Conservation (phyloP, 2,888 invertebrate genomes). For the Lepetodrilus schrolli region DNA sequence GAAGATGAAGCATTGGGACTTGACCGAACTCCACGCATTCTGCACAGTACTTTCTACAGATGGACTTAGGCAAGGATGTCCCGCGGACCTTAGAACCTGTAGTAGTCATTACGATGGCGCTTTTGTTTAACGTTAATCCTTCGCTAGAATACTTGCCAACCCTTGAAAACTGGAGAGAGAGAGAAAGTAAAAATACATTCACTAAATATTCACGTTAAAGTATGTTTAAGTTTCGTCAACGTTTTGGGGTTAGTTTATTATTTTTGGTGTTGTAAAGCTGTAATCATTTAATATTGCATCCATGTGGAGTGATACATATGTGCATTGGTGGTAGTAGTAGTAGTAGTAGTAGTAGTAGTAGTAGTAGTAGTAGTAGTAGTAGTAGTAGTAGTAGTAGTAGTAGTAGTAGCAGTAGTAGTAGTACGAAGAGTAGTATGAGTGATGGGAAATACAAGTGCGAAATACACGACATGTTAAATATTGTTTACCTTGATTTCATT, state of each 20-base stretch:
- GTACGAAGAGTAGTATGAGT: no score
- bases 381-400: not conserved
- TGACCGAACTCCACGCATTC: slow-evolving; percentile 46
- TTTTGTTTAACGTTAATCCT: slow-evolving; percentile 31
- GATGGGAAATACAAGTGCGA: no score
- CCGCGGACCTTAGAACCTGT: slow-evolving; percentile 18
- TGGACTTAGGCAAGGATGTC: slow-evolving; percentile 41
- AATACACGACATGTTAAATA: no score
- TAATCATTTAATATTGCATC: no score
- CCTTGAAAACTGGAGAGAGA: slow-evolving; percentile 36
- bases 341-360: slow-evolving; percentile 24
- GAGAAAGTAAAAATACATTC: not conserved
- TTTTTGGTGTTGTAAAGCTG: no score
- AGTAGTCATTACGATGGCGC: slow-evolving; percentile 33
- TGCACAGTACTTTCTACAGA: slow-evolving; percentile 50
- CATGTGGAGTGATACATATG: no score
- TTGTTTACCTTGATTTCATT: no score
- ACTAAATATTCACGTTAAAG: no score
- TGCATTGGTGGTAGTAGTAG: slow-evolving; percentile 14
- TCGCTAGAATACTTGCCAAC: slow-evolving; percentile 40
- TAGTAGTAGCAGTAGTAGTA: no score
- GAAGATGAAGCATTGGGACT: slow-evolving; percentile 49
- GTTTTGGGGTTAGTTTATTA: no score
- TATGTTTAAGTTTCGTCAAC: no score
- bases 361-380: slow-evolving; percentile 3